These are phyloP conservation scores for Hydroisotoma schaefferi DNA, from an alignment of 2,888 invertebrate species.

Conservation along the genomic window DNA sequence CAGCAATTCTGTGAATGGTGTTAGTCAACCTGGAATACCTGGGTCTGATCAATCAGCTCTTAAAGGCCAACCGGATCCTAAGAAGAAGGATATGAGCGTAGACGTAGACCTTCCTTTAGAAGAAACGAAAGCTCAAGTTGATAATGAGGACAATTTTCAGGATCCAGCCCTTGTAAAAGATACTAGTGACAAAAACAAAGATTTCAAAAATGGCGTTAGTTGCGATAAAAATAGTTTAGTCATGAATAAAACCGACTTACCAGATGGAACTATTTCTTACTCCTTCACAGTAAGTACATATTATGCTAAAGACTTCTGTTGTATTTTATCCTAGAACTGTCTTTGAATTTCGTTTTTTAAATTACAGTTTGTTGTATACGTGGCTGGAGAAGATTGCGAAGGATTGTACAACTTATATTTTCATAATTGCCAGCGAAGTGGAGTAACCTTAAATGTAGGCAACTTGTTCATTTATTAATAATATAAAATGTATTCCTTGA, in stretches of 20 bases:
- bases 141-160: too few species aligned
- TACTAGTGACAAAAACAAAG: too few species aligned
- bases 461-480: not conserved
- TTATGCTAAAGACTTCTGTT: not conserved
- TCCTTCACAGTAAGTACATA: constrained; percentile 28
- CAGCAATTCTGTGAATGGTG: too few species aligned
- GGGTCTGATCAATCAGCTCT: too few species aligned
- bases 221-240: too few species aligned
- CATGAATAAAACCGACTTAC: constrained; percentile 17
- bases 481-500: constrained; percentile 8
- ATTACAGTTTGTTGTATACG: constrained; percentile 71
- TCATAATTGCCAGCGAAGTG: constrained; percentile 73
- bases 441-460: constrained; percentile 69
- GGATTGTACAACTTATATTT: constrained; percentile 93
- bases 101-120: not conserved
- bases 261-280: constrained; percentile 27
- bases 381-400: constrained; percentile 72
- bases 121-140: too few species aligned
- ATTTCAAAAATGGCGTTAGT: too few species aligned
- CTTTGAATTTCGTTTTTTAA: constrained; percentile 30
- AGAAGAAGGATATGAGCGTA: too few species aligned
- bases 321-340: constrained; percentile 1
- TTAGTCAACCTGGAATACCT: too few species aligned
- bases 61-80: too few species aligned
- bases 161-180: too few species aligned